Percentiles rank a stretch among this genome's conserved stretches.
Evolutionary conservation across 2,797 vertebrate genomes (phyloP).

Genomic region (Novumbra hubbsi): DNA sequence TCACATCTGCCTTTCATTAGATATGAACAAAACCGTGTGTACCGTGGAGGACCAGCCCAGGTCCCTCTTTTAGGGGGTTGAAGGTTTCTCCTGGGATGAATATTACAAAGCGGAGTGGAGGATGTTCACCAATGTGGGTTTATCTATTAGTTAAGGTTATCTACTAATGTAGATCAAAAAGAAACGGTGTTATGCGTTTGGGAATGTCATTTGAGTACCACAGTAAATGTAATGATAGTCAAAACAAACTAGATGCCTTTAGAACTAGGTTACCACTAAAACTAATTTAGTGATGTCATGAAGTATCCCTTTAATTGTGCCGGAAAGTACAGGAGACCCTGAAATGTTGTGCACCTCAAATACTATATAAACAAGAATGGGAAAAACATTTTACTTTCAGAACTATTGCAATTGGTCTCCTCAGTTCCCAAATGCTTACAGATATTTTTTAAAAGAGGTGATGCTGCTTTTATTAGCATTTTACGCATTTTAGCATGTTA

Average conservation of each 20-base stretch:
- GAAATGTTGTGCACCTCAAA: too few species aligned
- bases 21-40: conserved; percentile 72
- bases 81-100: conserved; percentile 56
- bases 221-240: background rate
- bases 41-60: conserved; percentile 35
- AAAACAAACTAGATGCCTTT: conserved; percentile 1
- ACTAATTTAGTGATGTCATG: background rate
- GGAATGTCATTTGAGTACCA: background rate
- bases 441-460: too few species aligned
- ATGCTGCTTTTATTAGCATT: too few species aligned
- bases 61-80: conserved; percentile 45
- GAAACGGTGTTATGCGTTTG: conserved; percentile 6
- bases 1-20: conserved; percentile 77
- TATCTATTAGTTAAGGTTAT: too few species aligned
- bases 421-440: too few species aligned
- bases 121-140: conserved; percentile 35
- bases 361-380: too few species aligned
- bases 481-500: too few species aligned
- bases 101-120: conserved; percentile 71
- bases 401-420: too few species aligned
- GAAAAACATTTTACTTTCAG: too few species aligned
- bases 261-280: background rate
- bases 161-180: conserved; percentile 41
- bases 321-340: too few species aligned
- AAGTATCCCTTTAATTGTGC: too few species aligned